These are phyloP conservation scores for Acrocephalus kingi DNA, from an alignment of 2,113 vertebrate species.

Conservation along the genomic window DNA sequence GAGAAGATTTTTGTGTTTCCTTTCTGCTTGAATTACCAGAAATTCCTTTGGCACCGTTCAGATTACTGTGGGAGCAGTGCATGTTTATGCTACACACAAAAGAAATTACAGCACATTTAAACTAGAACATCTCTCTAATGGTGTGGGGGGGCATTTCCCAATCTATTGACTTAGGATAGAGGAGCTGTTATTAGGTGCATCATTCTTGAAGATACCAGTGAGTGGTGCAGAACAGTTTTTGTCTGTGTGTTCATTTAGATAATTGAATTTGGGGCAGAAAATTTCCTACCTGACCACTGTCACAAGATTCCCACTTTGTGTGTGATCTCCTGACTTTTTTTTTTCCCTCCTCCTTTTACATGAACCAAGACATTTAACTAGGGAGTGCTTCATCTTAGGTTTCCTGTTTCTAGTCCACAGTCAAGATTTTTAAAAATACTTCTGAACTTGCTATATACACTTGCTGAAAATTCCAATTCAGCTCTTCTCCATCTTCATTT, in stretches of 20 bases:
- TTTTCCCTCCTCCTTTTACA: background rate
- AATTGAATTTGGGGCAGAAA: background rate
- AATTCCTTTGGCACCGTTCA: background rate
- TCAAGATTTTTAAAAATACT: background rate
- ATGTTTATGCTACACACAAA: background rate
- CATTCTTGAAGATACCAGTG: background rate
- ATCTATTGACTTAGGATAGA: background rate
- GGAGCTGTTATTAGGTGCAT: background rate
- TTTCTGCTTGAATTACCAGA: background rate
- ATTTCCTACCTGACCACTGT: background rate
- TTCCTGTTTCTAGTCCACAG: background rate
- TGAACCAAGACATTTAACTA: background rate
- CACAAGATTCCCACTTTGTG: background rate
- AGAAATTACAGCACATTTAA: background rate
- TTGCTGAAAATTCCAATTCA: background rate
- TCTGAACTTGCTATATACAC: background rate
- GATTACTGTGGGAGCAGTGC: background rate
- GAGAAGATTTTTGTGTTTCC: background rate
- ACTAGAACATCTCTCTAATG: accelerated
- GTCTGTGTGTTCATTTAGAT: background rate
- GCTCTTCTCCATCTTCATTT: background rate
- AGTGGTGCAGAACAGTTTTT: background rate
- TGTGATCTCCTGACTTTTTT: background rate
- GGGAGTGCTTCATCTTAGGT: background rate
- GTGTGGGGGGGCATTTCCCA: background rate